phyloP scores from a whole-genome alignment of 2,888 invertebrate genomes.

The Herminia tarsipennalis region DNA sequence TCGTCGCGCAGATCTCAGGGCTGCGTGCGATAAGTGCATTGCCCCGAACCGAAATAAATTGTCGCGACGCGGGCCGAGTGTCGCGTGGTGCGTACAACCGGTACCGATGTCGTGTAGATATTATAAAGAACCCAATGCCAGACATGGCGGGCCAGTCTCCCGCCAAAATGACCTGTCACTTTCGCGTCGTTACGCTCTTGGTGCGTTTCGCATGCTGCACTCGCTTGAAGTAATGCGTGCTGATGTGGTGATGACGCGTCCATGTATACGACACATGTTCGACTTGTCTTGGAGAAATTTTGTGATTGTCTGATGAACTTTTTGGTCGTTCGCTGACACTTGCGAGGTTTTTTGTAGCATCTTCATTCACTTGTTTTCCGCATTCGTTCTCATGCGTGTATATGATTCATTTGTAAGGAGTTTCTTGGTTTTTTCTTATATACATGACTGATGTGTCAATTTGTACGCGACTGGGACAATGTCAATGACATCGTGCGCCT shows the following conservation, averaged over 20 bases:
- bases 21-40: constrained; percentile 80
- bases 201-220: constrained; percentile 46
- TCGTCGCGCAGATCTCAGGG: constrained; percentile 74
- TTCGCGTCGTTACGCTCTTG: constrained; percentile 53
- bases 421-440: constrained; percentile 37
- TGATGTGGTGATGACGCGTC: constrained; percentile 46
- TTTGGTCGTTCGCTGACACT: constrained; percentile 60
- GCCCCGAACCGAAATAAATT: constrained; percentile 85
- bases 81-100: constrained; percentile 78
- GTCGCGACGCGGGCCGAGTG: constrained; percentile 71
- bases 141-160: constrained; percentile 55
- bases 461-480: constrained; percentile 26
- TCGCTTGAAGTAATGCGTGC: constrained; percentile 46
- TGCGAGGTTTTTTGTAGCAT: constrained; percentile 43
- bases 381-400: constrained; percentile 38
- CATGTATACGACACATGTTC: constrained; percentile 42
- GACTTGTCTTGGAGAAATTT: constrained; percentile 39
- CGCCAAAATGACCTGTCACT: constrained; percentile 68
- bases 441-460: constrained; percentile 40
- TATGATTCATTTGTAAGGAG: constrained; percentile 46
- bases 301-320: constrained; percentile 54
- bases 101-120: constrained; percentile 67
- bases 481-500: constrained; percentile 23
- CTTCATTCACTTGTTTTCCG: constrained; percentile 59
- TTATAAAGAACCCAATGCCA: constrained; percentile 55